A percentile compares a stretch with the other conserved stretches of the same genome.
These are phyloP conservation scores for Luffia ferchaultella DNA, from an alignment of 2,888 invertebrate genomes.

Conservation along the genomic window DNA sequence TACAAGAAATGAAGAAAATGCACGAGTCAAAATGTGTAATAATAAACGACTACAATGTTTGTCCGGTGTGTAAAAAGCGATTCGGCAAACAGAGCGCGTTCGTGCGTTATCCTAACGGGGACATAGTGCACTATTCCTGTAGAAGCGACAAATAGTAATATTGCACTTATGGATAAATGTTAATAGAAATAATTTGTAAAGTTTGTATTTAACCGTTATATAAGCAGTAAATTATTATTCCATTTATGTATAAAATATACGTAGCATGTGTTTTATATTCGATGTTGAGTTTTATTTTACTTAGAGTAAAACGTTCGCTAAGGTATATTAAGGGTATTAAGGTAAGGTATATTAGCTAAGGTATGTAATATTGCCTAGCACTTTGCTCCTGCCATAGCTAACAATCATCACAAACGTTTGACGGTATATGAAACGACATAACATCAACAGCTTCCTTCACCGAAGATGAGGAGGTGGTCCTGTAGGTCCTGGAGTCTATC, in stretches of 20 bases:
- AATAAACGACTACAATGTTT: conserved; percentile 87
- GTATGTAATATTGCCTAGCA: too few relatives aligned
- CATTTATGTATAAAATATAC: background rate
- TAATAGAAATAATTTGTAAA: background rate
- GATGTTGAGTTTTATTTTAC: background rate
- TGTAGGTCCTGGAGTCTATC: too few relatives aligned
- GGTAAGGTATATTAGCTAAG: too few relatives aligned
- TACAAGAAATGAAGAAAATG: conserved; percentile 80
- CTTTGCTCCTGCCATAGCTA: too few relatives aligned
- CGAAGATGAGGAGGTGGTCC: too few relatives aligned
- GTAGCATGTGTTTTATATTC: background rate
- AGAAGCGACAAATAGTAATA: conserved; percentile 22
- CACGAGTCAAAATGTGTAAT: conserved; percentile 84
- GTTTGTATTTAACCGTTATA: background rate
- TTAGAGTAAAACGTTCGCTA: too few relatives aligned
- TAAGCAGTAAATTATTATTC: background rate
- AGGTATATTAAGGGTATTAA: too few relatives aligned
- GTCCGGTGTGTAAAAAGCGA: conserved; percentile 91
- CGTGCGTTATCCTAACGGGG: conserved; percentile 90
- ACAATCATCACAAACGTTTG: too few relatives aligned
- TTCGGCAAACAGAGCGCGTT: conserved; percentile 95
- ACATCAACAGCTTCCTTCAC: too few relatives aligned
- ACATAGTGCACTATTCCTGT: conserved; percentile 93
- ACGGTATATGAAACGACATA: too few relatives aligned
- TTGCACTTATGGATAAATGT: background rate